phyloP scores from a whole-genome alignment of 2,113 vertebrate species.

The Alosa alosa region DNA sequence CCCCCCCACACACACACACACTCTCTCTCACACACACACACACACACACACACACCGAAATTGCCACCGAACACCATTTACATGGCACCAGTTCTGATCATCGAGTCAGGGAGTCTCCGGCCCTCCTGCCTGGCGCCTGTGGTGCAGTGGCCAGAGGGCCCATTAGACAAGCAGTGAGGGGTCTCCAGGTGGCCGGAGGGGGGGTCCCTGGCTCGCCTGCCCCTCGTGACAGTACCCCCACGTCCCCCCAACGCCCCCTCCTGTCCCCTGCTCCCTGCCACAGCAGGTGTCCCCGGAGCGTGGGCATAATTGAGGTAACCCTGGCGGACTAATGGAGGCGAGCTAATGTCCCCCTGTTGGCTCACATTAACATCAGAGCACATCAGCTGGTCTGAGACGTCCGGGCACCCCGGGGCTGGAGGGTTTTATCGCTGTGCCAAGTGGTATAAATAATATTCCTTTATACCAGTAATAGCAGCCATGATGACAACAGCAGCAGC shows the following conservation, averaged over 20 bases:
- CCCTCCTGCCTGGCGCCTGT: slow-evolving; percentile 1
- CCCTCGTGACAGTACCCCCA: slow-evolving; percentile 29
- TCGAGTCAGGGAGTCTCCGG: slow-evolving; percentile 7
- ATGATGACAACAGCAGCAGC: neutral
- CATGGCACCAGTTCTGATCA: slow-evolving; percentile 54
- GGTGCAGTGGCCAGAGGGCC: slow-evolving; percentile 51
- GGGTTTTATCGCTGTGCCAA: neutral
- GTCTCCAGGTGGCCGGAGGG: slow-evolving; percentile 48
- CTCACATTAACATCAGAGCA: slow-evolving; percentile 42
- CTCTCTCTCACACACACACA: neutral
- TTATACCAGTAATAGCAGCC: neutral
- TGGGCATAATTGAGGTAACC: slow-evolving; percentile 56
- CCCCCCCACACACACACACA: neutral
- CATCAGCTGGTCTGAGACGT: neutral
- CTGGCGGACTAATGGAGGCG: slow-evolving; percentile 62
- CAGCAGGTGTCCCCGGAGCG: slow-evolving; percentile 57
- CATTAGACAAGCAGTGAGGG: slow-evolving; percentile 61
- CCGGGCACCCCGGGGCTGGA: neutral
- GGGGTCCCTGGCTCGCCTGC: slow-evolving; percentile 59
- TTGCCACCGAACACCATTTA: slow-evolving; percentile 52
- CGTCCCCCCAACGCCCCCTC: slow-evolving; percentile 38
- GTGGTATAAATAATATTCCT: neutral
- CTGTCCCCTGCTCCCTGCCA: slow-evolving; percentile 40
- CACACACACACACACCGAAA: slow-evolving; percentile 6
- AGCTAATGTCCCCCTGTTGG: slow-evolving; percentile 45